These are phyloP conservation scores for Ptiloglossa arizonensis DNA, from an alignment of 1,140 invertebrate genomes.

Conservation along the genomic window DNA sequence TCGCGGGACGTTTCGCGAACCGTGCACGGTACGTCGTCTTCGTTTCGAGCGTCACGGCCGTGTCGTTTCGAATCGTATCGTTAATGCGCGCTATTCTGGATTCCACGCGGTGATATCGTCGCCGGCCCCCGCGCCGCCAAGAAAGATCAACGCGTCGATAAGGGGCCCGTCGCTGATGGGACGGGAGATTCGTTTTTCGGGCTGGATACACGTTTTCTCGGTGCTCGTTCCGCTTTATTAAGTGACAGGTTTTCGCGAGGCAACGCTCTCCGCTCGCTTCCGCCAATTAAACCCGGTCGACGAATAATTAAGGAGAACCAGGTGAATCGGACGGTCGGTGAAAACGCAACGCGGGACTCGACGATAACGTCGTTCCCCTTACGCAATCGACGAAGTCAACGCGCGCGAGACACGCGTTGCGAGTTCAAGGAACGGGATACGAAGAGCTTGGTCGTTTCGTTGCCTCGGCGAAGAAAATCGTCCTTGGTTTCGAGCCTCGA, in stretches of 20 bases:
- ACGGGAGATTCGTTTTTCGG: not conserved
- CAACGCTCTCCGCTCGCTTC: not conserved
- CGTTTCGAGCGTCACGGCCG: not conserved
- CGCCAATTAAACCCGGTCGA: conserved; percentile 23
- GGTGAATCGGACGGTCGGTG: not conserved
- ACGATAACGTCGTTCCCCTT: not conserved
- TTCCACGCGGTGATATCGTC: conserved; percentile 18
- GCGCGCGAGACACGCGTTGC: not conserved
- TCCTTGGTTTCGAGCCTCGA: no score
- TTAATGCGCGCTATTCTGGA: conserved; percentile 32
- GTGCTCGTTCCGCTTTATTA: conserved; percentile 17
- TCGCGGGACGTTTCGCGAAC: no score
- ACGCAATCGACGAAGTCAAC: not conserved
- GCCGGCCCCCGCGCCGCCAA: not conserved
- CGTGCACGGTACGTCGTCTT: no score
- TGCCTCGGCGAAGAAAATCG: no score
- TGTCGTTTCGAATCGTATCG: conserved; percentile 37
- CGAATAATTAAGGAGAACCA: conserved; percentile 15
- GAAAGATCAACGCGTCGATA: conserved; percentile 14
- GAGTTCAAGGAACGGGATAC: not conserved
- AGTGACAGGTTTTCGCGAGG: conserved; percentile 1
- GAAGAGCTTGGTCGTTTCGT: no score
- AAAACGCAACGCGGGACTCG: not conserved
- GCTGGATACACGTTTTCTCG: no score
- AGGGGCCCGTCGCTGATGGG: conserved; percentile 21